These are phyloP conservation scores for Rallus crepitans DNA, from an alignment of 2,797 vertebrate genomes.

Conservation along the genomic window DNA sequence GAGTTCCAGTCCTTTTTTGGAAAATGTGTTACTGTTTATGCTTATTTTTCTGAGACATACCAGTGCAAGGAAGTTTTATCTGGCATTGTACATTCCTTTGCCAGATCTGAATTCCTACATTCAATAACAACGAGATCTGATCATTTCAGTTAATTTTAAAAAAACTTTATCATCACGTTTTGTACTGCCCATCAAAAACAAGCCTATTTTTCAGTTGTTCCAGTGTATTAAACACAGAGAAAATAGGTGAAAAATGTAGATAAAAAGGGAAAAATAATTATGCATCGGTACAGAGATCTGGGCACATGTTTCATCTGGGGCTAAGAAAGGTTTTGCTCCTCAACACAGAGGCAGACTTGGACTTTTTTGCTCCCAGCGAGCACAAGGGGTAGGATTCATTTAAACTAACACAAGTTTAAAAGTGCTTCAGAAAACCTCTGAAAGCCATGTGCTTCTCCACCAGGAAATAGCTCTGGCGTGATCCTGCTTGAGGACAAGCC, in stretches of 20 bases:
- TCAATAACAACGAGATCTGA: neutral
- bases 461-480: neutral
- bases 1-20: neutral
- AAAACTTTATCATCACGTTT: neutral
- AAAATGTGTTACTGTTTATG: neutral
- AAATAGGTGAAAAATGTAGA: neutral
- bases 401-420: neutral
- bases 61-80: neutral
- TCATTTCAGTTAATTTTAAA: neutral
- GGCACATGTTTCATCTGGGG: neutral
- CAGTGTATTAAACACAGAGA: neutral
- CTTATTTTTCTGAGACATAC: neutral
- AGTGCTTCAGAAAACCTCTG: neutral
- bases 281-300: neutral
- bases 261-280: neutral
- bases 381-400: neutral
- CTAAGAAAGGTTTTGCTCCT: neutral
- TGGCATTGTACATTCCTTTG: neutral
- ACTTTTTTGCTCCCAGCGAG: neutral
- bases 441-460: neutral
- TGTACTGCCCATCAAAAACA: neutral
- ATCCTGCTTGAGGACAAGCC: neutral
- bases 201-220: neutral
- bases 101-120: neutral
- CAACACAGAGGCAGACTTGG: neutral